A percentile compares a stretch with the other conserved stretches of the same genome.
Evolutionary conservation across 2,888 invertebrate genomes (phyloP).

Genomic region (Conistra vaccinii): DNA sequence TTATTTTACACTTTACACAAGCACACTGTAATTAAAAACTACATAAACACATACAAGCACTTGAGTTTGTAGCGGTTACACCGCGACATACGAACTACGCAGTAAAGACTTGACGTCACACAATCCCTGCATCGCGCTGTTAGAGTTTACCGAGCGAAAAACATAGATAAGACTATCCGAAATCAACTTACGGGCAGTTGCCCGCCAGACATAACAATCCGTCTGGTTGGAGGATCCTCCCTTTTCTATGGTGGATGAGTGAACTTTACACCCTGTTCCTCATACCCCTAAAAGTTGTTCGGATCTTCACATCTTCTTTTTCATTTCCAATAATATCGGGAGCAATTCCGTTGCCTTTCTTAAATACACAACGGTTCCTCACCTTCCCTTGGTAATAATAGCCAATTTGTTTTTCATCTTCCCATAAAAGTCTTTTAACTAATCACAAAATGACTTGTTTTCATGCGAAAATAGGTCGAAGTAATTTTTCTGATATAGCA

Average conservation of each 20-base stretch:
- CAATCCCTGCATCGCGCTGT: too few relatives aligned
- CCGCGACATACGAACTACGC: too few relatives aligned
- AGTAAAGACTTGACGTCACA: too few relatives aligned
- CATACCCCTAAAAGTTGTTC: too few relatives aligned
- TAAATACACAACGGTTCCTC: not conserved
- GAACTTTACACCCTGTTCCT: too few relatives aligned
- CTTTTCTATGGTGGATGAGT: too few relatives aligned
- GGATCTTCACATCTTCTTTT: not conserved
- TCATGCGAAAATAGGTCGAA: not conserved
- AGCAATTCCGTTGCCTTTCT: not conserved
- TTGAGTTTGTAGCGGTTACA: too few relatives aligned
- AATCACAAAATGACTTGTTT: slow-evolving; percentile 1
- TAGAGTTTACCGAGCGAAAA: too few relatives aligned
- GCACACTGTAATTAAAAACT: not conserved
- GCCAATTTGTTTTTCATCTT: slow-evolving; percentile 15
- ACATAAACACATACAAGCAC: not conserved
- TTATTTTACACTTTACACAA: not conserved
- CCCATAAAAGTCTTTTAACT: not conserved
- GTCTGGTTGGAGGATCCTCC: too few relatives aligned
- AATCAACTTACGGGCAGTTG: too few relatives aligned
- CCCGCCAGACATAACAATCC: too few relatives aligned
- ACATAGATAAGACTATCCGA: too few relatives aligned
- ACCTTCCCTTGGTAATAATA: not conserved
- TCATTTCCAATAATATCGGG: not conserved
- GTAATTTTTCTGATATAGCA: not conserved